These are phyloP conservation scores for Clarias batrachus DNA, from an alignment of 2,113 vertebrate species.

Conservation along the genomic window DNA sequence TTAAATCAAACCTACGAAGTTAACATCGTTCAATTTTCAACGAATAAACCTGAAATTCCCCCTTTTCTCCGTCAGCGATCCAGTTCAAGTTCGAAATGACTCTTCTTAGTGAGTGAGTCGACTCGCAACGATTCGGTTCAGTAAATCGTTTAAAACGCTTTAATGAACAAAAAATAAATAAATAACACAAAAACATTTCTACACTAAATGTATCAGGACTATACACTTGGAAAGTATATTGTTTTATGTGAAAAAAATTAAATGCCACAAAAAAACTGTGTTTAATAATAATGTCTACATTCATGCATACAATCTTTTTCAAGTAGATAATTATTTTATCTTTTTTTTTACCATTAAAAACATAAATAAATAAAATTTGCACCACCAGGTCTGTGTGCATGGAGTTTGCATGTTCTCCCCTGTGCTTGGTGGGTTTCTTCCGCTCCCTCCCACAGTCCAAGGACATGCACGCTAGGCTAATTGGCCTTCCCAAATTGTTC, in stretches of 20 bases:
- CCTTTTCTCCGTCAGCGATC: background rate
- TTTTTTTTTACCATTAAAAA: background rate
- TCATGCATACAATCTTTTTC: background rate
- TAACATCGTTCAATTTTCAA: too few species aligned
- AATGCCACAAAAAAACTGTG: background rate
- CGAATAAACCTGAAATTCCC: background rate
- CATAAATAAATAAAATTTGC: too few species aligned
- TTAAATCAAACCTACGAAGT: too few species aligned
- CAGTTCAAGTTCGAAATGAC: background rate
- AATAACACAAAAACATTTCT: background rate
- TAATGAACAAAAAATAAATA: background rate
- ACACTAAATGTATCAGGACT: background rate
- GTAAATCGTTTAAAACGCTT: background rate
- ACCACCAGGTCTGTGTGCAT: too few species aligned
- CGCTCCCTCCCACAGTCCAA: too few species aligned
- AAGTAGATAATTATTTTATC: background rate
- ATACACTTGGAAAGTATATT: background rate
- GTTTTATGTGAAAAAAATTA: too few species aligned
- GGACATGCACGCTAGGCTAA: too few species aligned
- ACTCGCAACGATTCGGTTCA: background rate
- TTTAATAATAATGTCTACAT: background rate
- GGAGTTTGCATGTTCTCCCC: too few species aligned
- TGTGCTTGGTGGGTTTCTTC: too few species aligned
- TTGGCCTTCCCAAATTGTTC: too few species aligned
- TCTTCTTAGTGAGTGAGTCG: background rate